Evolutionary conservation across 2,113 vertebrate genomes (phyloP), one percentile per base, ranked within the genome.

Genomic region (Poeciliopsis retropinna): DNA sequence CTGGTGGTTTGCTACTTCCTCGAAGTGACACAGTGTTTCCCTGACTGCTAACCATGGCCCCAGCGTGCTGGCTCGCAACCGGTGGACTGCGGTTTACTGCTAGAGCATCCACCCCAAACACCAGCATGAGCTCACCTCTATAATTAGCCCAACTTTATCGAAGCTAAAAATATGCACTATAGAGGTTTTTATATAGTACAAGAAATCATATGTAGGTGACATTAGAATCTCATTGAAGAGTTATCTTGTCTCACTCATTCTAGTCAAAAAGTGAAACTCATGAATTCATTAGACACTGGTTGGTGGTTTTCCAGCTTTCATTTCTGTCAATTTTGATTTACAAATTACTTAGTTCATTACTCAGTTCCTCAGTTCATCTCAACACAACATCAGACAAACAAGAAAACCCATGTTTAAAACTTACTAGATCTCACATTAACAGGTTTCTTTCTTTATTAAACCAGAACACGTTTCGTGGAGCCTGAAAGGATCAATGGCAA

Each of bases 21-120:
- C 87, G 92, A 92, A 93, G 85, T 92, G 88, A 89, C 86, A 86
- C 74, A 69, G 78, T 67, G 78, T 85, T 84, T 79, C 78, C 82
- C 82, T 77, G 82, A 80, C 85, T 82, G 78, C 64, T 83, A 82
- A 83, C 85, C 89, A 37, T 80, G 67, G 69, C 78, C 76, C 74
- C 70, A 64, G 86, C 81, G 32, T 67, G 66, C 82, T 84, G 88
- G 84, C 69, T 71, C 25, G 62, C 32, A 31, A 85, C 80, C 80
- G 79, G 70, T 34, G 67, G 62, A 60, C 79, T 85, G 88, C 78
- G 88, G 87, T 70, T 81, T 76, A 54, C 83, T 86, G 32, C 81
- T 78, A 75, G 77, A 73, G 80, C 85, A 81, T 75, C 76, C 85
- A 85, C 78, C 74, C 44, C 79, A 72, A 89, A 85, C 82, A 81